A percentile compares a stretch with the other conserved stretches of the same genome.
Conservation (phyloP, 2,888 invertebrate species). For the Trileptium ribeirensis region DNA sequence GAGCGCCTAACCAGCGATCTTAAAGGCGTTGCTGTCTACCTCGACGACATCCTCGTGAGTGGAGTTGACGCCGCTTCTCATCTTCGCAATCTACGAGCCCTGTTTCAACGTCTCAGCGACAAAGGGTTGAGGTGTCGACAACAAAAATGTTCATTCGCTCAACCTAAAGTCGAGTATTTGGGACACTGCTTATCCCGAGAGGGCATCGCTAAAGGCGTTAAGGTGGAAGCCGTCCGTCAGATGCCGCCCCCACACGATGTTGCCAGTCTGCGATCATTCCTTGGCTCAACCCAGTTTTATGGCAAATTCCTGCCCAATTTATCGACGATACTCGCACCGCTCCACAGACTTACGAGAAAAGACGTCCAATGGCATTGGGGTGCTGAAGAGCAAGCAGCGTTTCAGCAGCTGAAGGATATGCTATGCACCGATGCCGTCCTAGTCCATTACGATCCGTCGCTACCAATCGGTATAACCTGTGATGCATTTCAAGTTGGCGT, state of each 20-base stretch:
- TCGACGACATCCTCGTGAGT: slow-evolving; percentile 15
- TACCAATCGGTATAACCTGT: background rate
- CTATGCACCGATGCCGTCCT: background rate
- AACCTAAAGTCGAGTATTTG: slow-evolving; percentile 16
- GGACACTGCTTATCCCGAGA: slow-evolving; percentile 15
- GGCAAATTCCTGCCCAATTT: slow-evolving; percentile 21
- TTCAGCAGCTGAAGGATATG: background rate
- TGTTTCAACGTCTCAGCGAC: background rate
- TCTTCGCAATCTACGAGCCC: background rate
- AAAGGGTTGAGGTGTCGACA: slow-evolving; percentile 21
- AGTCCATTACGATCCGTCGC: background rate
- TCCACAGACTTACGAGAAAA: background rate
- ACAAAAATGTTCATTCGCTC: slow-evolving; percentile 22
- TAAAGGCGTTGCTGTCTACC: slow-evolving; percentile 23
- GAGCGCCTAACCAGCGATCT: slow-evolving; percentile 24
- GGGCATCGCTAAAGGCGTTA: slow-evolving; percentile 17
- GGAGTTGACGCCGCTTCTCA: background rate
- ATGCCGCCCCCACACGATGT: slow-evolving; percentile 22
- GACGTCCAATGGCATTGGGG: background rate
- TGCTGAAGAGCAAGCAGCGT: background rate
- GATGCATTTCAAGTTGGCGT: background rate
- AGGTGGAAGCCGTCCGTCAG: slow-evolving; percentile 21
- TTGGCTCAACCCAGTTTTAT: slow-evolving; percentile 22
- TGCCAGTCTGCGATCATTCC: slow-evolving; percentile 18
- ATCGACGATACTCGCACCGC: background rate